These are phyloP conservation scores for Macrochelys suwanniensis DNA, from an alignment of 2,797 vertebrate species.

Conservation along the genomic window DNA sequence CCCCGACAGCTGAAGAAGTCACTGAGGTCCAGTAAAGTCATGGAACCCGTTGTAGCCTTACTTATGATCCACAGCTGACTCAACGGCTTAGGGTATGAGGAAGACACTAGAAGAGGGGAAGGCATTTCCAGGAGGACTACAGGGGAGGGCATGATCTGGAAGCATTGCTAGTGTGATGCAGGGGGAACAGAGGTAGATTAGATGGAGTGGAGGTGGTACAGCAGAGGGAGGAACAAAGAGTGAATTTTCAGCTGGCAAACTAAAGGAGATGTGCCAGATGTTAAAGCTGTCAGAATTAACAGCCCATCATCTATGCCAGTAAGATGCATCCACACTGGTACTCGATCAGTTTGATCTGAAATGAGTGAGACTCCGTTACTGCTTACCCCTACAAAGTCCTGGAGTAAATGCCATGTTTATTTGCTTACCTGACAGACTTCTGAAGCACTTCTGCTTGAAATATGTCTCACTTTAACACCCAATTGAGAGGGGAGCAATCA, in stretches of 20 bases:
- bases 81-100: neutral
- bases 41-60: no score
- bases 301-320: neutral
- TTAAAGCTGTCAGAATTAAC: neutral
- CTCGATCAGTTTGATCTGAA: neutral
- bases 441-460: neutral
- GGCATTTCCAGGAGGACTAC: neutral
- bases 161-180: neutral
- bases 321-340: neutral
- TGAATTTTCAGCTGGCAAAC: neutral
- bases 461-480: neutral
- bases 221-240: neutral
- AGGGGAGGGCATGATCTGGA: constrained; percentile 17
- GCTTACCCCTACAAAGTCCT: neutral
- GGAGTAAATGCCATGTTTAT: neutral
- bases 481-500: neutral
- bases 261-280: neutral
- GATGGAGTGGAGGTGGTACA: neutral
- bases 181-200: neutral
- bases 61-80: neutral
- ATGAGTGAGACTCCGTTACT: neutral
- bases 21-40: no score
- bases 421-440: neutral
- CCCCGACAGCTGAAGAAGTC: no score
- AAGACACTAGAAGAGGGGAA: neutral